Conservation (phyloP, 2,113 vertebrate genomes). For the Proterorhinus semilunaris region DNA sequence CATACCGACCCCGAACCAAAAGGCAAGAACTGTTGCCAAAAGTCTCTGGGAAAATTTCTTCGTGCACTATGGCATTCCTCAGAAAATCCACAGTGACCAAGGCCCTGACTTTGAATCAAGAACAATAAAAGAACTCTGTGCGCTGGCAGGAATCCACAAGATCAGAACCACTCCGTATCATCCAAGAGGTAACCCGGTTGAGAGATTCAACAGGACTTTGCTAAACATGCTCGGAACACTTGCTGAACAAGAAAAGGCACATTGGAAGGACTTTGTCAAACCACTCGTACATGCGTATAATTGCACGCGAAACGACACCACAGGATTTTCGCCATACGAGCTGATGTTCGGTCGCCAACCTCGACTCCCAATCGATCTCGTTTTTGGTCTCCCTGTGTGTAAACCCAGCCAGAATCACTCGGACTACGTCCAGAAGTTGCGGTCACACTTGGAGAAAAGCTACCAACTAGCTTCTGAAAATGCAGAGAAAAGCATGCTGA, state of each 20-base stretch:
- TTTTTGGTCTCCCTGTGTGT: too few relatives aligned
- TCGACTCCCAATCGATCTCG: too few relatives aligned
- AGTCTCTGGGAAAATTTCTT: not conserved
- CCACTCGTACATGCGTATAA: not conserved
- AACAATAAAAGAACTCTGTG: too few relatives aligned
- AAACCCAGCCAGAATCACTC: too few relatives aligned
- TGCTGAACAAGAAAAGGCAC: not conserved
- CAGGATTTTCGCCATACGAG: not conserved
- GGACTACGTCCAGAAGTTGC: too few relatives aligned
- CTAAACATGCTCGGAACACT: too few relatives aligned
- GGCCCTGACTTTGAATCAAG: too few relatives aligned
- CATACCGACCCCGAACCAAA: not conserved
- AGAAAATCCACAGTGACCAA: not conserved
- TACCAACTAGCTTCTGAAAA: not conserved
- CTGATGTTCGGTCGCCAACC: not conserved
- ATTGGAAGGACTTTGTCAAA: not conserved
- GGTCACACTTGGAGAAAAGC: not conserved
- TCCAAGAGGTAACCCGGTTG: too few relatives aligned
- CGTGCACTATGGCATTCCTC: not conserved
- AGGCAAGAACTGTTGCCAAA: not conserved
- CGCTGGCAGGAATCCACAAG: too few relatives aligned
- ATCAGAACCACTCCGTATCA: too few relatives aligned
- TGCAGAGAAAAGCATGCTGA: not conserved
- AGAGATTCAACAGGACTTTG: too few relatives aligned
- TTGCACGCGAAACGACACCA: not conserved